phyloP scores from a whole-genome alignment of 2,888 invertebrate genomes.

The Physocephala rufipes region DNA sequence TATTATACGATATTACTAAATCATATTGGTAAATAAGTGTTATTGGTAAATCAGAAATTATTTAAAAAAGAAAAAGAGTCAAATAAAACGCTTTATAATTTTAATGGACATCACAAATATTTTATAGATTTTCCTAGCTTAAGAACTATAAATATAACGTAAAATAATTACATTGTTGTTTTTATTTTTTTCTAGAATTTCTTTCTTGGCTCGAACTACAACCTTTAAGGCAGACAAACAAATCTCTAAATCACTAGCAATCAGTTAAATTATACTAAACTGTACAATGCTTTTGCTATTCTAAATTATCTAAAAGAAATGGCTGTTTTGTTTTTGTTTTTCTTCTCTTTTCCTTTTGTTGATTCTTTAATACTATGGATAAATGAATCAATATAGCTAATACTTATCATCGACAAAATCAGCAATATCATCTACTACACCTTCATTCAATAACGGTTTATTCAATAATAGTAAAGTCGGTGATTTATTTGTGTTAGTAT shows the following conservation, averaged over 20 bases:
- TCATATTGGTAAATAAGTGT: neutral
- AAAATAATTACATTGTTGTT: neutral
- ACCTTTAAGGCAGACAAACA: constrained; percentile 10
- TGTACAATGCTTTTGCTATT: constrained; percentile 24
- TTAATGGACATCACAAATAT: neutral
- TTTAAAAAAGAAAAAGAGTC: too few relatives aligned
- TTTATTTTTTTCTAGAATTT: neutral
- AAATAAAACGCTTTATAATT: too few relatives aligned
- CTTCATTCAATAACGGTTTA: constrained; percentile 61
- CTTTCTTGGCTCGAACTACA: constrained; percentile 17
- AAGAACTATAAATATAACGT: neutral
- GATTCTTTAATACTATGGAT: neutral
- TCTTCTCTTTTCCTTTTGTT: neutral
- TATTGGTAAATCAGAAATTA: neutral
- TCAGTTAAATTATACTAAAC: constrained; percentile 9
- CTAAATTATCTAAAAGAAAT: neutral
- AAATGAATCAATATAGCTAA: constrained; percentile 25
- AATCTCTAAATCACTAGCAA: too few relatives aligned
- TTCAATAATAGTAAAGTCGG: constrained; percentile 61
- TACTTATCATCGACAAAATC: constrained; percentile 61
- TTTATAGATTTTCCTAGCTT: neutral
- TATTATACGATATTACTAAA: constrained; percentile 12
- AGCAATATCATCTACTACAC: constrained; percentile 59
- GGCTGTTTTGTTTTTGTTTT: neutral
- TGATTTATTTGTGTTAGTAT: constrained; percentile 54